phyloP scores from a whole-genome alignment of 2,888 invertebrate species.

The Luperina nickerlii region DNA sequence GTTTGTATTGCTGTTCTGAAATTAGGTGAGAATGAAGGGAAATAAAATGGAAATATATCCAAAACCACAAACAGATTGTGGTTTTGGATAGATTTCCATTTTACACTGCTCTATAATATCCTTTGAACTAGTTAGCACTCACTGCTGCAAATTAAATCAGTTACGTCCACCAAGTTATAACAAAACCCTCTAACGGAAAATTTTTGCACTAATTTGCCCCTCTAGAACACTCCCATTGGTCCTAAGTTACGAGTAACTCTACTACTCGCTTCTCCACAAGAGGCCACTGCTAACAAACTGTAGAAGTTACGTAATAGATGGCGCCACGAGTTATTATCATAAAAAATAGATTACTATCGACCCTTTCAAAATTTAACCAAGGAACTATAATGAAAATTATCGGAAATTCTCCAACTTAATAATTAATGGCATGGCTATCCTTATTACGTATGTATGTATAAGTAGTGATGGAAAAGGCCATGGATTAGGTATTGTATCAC shows the following conservation, averaged over 20 bases:
- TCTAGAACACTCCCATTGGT: neutral
- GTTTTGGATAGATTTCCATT: neutral
- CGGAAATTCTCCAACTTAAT: constrained; percentile 25
- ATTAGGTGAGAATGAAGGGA: neutral
- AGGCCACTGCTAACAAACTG: constrained; percentile 13
- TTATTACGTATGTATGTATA: constrained; percentile 13
- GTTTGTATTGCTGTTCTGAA: neutral
- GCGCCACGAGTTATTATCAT: constrained; percentile 24
- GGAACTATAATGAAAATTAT: constrained; percentile 20
- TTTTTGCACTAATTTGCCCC: constrained; percentile 7
- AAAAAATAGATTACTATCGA: constrained; percentile 39
- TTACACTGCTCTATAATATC: too few relatives aligned
- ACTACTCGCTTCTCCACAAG: constrained; percentile 9
- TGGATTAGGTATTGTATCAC: neutral
- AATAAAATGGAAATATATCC: too few relatives aligned
- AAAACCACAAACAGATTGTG: too few relatives aligned
- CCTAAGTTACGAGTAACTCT: too few relatives aligned
- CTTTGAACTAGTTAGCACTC: neutral
- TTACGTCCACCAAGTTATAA: neutral
- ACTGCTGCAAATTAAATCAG: neutral
- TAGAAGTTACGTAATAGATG: constrained; percentile 5
- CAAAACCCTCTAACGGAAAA: constrained; percentile 26
- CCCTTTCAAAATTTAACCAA: constrained; percentile 30
- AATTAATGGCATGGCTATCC: constrained; percentile 26
- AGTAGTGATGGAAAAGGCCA: neutral